Percentiles rank a stretch among this genome's conserved stretches.
phyloP scores from a whole-genome alignment of 2,888 invertebrate species.

The Euzophera pinguis region DNA sequence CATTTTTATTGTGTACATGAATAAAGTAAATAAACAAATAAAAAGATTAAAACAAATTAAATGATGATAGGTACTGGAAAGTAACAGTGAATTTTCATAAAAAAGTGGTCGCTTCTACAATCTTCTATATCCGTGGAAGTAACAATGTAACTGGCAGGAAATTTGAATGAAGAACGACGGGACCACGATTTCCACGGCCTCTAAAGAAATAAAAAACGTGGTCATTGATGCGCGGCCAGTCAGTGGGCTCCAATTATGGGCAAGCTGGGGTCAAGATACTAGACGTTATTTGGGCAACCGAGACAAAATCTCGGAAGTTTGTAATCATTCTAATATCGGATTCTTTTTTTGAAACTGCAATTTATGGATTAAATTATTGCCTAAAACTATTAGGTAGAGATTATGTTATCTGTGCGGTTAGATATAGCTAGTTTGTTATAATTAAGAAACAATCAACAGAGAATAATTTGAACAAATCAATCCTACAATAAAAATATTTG shows the following conservation, averaged over 20 bases:
- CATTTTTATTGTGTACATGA: too few relatives aligned
- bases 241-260: slow-evolving; percentile 33
- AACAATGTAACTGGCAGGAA: slow-evolving; percentile 27
- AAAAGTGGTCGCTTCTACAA: slow-evolving; percentile 18
- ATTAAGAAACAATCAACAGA: too few relatives aligned
- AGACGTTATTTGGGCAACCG: slow-evolving; percentile 2
- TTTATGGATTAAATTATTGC: too few relatives aligned
- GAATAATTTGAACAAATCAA: too few relatives aligned
- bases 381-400: too few relatives aligned
- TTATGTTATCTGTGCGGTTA: too few relatives aligned
- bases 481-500: neutral
- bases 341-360: neutral
- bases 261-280: slow-evolving; percentile 33
- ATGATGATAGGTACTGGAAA: neutral
- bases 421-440: too few relatives aligned
- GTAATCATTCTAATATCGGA: slow-evolving; percentile 2
- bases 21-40: too few relatives aligned
- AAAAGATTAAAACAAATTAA: neutral
- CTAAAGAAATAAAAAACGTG: slow-evolving; percentile 29
- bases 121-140: neutral
- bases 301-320: slow-evolving; percentile 13
- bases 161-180: slow-evolving; percentile 38
- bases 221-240: slow-evolving; percentile 30
- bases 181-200: slow-evolving; percentile 32
- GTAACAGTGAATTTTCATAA: neutral